Percentiles rank a stretch among this genome's conserved stretches.
Evolutionary conservation across 1,140 invertebrate genomes (phyloP).

Genomic region (Phenacoccus solenopsis): DNA sequence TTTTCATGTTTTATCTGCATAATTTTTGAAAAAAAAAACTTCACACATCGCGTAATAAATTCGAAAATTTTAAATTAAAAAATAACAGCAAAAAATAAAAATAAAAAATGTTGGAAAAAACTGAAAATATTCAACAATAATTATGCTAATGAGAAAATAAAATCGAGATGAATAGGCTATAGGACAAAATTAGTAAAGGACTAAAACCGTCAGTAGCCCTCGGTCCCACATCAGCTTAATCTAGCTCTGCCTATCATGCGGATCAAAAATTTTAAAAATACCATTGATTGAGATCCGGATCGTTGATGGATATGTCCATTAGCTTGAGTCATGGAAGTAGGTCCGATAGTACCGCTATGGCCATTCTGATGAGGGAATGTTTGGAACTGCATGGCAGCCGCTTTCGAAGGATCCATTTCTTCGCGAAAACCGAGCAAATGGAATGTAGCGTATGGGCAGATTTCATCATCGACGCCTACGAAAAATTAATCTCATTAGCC

Average conservation of each 20-base stretch:
- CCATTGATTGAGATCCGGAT: constrained; percentile 75
- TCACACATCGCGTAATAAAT: no score
- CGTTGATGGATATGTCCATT: constrained; percentile 58
- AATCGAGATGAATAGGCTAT: no score
- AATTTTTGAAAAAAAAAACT: no score
- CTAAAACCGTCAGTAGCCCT: no score
- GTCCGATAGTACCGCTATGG: constrained; percentile 64
- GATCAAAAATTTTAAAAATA: constrained; percentile 30
- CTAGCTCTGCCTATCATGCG: not conserved
- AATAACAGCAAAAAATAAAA: not conserved
- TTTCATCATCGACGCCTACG: constrained; percentile 76
- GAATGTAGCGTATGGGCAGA: constrained; percentile 88
- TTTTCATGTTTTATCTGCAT: no score
- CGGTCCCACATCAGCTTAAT: no score
- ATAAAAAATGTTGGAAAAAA: no score
- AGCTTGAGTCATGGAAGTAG: constrained; percentile 45
- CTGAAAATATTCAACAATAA: no score
- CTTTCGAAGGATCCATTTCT: constrained; percentile 83
- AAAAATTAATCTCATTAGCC: no score
- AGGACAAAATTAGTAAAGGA: no score
- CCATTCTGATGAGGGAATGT: constrained; percentile 72
- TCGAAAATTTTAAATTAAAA: no score
- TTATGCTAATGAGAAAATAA: no score
- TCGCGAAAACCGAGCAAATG: constrained; percentile 85
- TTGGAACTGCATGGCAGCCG: constrained; percentile 57